Base-by-base conservation (phyloP, 2,113 vertebrate species). In the Oryzias celebensis region DNA sequence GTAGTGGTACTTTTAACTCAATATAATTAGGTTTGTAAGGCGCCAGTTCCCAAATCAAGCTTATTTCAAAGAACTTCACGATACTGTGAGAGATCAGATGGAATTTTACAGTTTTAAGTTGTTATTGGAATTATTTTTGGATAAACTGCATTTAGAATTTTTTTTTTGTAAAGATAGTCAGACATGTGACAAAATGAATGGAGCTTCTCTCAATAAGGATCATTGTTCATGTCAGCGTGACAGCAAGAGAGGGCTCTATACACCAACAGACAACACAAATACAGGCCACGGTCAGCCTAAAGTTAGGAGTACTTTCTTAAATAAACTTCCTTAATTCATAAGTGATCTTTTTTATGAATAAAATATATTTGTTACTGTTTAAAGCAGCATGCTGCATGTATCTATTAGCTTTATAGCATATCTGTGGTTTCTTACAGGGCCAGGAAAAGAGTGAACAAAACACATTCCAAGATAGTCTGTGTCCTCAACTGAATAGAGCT, bases 111-210 rank as follows among this genome's bases (percentile, higher is more conserved):
- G 5, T 31, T 7, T 31, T 6, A 31, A 31, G 7, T 7, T 31
- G 31, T 7, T 7, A 31, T 8, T 36, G 2, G 10, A 36, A 36
- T 36, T 10, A 36, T 36, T 36, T 36, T 10, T 2, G 31, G 8
- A 8, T 36, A 36, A 10, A 36, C 31, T 36, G 7, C 7, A 36
- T 36, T 10, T 10, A 36, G 31, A 36, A 36, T 36, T 36, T 36
- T 7, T 7, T 84, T 77, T 58, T 67, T 83, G 75, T 70, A 66
- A 48, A 64, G 56, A 58, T 66, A 53, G 70, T 64, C 46, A 65
- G 75, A 48, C 83, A 82, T 80, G 86, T 84, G 82, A 89, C 73
- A 56, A 43, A 71, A 55, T 70, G 63, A 81, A 79, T 76, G 74
- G 64, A 65, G 81, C 73, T 77, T 69, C 61, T 68, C 50, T 83